Evolutionary conservation across 2,888 invertebrate species (phyloP), one percentile per base, ranked within the genome.

Genomic region (Dione juno): DNA sequence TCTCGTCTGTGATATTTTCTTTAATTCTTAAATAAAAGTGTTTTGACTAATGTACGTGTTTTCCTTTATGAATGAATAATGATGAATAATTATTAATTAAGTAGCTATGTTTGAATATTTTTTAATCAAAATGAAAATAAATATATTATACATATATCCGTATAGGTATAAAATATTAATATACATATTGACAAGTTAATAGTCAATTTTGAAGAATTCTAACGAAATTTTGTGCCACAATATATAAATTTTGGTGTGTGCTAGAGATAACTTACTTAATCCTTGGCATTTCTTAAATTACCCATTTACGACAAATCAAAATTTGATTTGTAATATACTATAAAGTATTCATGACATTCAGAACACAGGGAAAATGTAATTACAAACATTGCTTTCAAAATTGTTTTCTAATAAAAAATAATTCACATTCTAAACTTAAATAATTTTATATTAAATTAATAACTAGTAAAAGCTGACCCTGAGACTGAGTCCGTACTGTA

Each of bases 1-100:
- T 64, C 35, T 50, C 19, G 66, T 68, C 79, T 81, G 80, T 81
- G 80, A 81, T 82, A 84, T 84, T 80, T 81, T 82, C 73, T 70
- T 13, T 73, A 72, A 68, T 70, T 13, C 21, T 19, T 45, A n/a
- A 53, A 63, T 57, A 68, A 67, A 70, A 21, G 19, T 52, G 48
- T 52, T 61, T 64, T 75, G 77, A 70, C 72, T 77, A 77, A 74
- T 78, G 67, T 45, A 64, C 13, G 64, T 67, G 70, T 50, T 64
- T 50, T 48, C 5, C 9, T n/a, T 37, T 14, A 48, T 14, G 16
- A 35, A 19, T 35, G 1, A 13, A n/a, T n/a, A n/a, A n/a, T n/a
- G 3, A n/a, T 7, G 3, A 40, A 13, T 43, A 35, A 21, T 40
- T 37, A n/a, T 45, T 11, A 48, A 9, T 19, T 13, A 40, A n/a